Percentiles rank a stretch among this genome's conserved stretches.
These are phyloP conservation scores for Drosophila miranda DNA, from an alignment of 1,140 invertebrate genomes.

Conservation along the genomic window DNA sequence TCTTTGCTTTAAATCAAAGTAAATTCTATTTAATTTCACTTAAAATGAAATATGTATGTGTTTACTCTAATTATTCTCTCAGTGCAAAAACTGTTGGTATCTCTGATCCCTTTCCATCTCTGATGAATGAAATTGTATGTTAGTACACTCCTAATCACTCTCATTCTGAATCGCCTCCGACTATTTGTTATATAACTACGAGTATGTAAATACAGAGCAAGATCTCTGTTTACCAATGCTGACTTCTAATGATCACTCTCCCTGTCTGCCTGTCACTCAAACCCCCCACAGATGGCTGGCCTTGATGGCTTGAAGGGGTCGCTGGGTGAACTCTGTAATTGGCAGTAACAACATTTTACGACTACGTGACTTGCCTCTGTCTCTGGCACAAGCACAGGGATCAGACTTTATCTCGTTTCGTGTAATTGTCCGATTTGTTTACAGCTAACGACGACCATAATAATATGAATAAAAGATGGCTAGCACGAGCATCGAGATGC, in stretches of 20 bases:
- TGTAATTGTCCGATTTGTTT: conserved; percentile 36
- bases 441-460: conserved; percentile 16
- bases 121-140: too few species aligned
- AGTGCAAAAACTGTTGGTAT: too few species aligned
- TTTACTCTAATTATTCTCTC: too few species aligned
- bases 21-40: too few species aligned
- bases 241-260: conserved; percentile 31
- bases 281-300: conserved; percentile 21
- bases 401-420: conserved; percentile 9
- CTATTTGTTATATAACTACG: conserved; percentile 16
- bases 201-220: conserved; percentile 12
- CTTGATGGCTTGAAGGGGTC: conserved; percentile 22
- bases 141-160: too few species aligned
- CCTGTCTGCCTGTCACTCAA: conserved; percentile 4
- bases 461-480: conserved; percentile 24
- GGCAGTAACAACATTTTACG: conserved; percentile 21
- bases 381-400: too few species aligned
- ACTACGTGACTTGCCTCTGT: conserved; percentile 44
- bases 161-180: too few species aligned
- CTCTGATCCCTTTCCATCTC: too few species aligned
- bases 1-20: too few species aligned
- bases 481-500: conserved; percentile 21
- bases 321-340: conserved; percentile 30
- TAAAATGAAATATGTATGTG: too few species aligned
- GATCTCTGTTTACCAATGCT: neutral